Conservation (phyloP, 1,140 invertebrate species). For the Trichoplusia ni region DNA sequence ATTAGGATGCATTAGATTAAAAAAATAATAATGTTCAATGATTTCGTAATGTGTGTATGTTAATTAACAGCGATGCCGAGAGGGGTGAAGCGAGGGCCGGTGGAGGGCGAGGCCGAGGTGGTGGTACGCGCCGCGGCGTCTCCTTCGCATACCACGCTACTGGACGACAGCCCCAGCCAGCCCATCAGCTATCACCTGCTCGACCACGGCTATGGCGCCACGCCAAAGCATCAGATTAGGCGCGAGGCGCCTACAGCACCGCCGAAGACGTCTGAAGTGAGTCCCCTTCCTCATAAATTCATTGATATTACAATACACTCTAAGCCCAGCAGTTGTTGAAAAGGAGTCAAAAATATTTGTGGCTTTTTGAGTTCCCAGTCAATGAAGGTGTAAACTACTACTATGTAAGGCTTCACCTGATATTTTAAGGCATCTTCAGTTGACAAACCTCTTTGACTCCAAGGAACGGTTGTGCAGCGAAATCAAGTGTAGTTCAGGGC, state of each 20-base stretch:
- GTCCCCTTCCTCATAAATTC: slow-evolving; percentile 38
- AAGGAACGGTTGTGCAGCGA: too few species aligned
- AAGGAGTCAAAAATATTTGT: too few species aligned
- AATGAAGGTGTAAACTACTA: too few species aligned
- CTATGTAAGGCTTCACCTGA: too few species aligned
- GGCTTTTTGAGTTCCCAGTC: too few species aligned
- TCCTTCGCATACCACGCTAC: slow-evolving; percentile 72
- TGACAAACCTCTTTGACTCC: too few species aligned
- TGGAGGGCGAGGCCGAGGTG: slow-evolving; percentile 75
- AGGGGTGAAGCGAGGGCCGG: slow-evolving; percentile 79
- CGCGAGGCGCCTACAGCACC: slow-evolving; percentile 77
- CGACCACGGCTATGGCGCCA: slow-evolving; percentile 92
- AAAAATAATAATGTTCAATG: slow-evolving; percentile 39
- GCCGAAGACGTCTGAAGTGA: slow-evolving; percentile 80
- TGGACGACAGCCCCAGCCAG: slow-evolving; percentile 79
- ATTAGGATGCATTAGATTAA: slow-evolving; percentile 49
- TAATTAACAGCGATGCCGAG: slow-evolving; percentile 77
- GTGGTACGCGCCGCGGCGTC: slow-evolving; percentile 74
- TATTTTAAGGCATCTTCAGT: too few species aligned
- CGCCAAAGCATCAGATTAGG: slow-evolving; percentile 88
- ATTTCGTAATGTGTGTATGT: slow-evolving; percentile 43
- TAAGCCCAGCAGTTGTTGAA: too few species aligned
- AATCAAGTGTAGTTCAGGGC: too few species aligned
- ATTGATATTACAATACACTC: too few species aligned
- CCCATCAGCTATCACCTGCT: slow-evolving; percentile 88